Evolutionary conservation across 23 tunicate species (phyloP).

Genomic region (Halocynthia aurantium): DNA sequence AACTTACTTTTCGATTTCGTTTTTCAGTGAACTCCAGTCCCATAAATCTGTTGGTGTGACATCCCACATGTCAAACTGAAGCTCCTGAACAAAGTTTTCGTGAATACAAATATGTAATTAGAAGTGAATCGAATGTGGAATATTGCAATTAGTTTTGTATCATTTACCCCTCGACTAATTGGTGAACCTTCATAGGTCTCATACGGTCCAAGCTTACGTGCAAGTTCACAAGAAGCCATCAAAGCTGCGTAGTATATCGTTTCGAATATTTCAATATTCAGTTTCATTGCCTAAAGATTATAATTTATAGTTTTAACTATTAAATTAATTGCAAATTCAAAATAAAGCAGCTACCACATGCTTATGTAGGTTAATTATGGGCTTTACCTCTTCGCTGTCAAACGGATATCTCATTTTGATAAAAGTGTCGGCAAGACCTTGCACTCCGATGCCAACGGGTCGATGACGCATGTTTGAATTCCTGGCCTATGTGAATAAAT

Average conservation of each 20-base stretch:
- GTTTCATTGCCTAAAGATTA: slow-evolving; percentile 45
- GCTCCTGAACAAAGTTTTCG: slow-evolving; percentile 8
- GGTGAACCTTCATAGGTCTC: slow-evolving; percentile 85
- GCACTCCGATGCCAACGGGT: slow-evolving; percentile 99
- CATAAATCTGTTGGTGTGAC: slow-evolving; percentile 95
- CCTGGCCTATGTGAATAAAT: slow-evolving; percentile 47
- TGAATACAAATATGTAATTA: background rate
- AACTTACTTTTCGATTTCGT: slow-evolving; percentile 67
- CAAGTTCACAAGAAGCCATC: slow-evolving; percentile 89
- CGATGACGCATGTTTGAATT: slow-evolving; percentile 89
- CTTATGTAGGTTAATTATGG: too few species aligned
- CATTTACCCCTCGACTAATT: slow-evolving; percentile 78
- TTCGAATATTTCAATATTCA: slow-evolving; percentile 88
- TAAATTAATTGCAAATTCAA: background rate
- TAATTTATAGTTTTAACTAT: background rate
- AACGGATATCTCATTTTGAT: slow-evolving; percentile 77
- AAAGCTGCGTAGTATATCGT: slow-evolving; percentile 96
- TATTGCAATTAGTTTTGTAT: background rate
- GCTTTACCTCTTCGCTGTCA: slow-evolving; percentile 46
- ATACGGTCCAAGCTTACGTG: slow-evolving; percentile 72
- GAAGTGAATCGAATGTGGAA: background rate
- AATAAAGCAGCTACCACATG: background rate
- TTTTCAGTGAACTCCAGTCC: slow-evolving; percentile 84
- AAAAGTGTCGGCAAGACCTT: slow-evolving; percentile 97
- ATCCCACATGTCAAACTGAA: slow-evolving; percentile 97